Percentiles rank a stretch among this genome's conserved stretches.
Conservation (phyloP, 2,113 vertebrate species). For the Harpagus bidentatus region DNA sequence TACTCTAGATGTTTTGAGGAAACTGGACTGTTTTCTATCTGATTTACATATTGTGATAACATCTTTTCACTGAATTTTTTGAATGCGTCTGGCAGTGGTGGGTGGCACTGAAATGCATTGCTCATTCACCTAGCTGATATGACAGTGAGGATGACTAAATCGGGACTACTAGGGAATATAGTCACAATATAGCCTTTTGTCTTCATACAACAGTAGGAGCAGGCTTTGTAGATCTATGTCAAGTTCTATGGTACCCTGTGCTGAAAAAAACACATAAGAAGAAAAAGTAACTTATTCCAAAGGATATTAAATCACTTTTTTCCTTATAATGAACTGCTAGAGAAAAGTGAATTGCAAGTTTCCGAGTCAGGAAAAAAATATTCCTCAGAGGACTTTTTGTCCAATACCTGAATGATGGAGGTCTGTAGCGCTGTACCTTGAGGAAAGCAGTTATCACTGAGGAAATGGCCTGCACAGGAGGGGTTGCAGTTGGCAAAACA, state of each 20-base stretch:
- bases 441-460: background rate
- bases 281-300: background rate
- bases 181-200: background rate
- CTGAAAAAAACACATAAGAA: background rate
- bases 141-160: background rate
- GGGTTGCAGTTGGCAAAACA: background rate
- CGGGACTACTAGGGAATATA: background rate
- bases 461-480: background rate
- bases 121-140: background rate
- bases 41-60: background rate
- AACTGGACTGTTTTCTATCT: background rate
- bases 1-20: background rate
- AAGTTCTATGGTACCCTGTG: background rate
- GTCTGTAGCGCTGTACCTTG: background rate
- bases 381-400: background rate
- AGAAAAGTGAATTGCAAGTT: background rate
- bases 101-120: background rate
- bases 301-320: background rate
- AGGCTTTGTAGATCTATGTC: background rate
- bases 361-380: background rate
- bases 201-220: background rate
- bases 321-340: background rate
- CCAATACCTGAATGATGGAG: background rate
- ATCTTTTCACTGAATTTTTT: background rate
- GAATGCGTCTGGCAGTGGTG: background rate